These are phyloP conservation scores for Takifugu flavidus DNA, from an alignment of 2,113 vertebrate species.

Conservation along the genomic window DNA sequence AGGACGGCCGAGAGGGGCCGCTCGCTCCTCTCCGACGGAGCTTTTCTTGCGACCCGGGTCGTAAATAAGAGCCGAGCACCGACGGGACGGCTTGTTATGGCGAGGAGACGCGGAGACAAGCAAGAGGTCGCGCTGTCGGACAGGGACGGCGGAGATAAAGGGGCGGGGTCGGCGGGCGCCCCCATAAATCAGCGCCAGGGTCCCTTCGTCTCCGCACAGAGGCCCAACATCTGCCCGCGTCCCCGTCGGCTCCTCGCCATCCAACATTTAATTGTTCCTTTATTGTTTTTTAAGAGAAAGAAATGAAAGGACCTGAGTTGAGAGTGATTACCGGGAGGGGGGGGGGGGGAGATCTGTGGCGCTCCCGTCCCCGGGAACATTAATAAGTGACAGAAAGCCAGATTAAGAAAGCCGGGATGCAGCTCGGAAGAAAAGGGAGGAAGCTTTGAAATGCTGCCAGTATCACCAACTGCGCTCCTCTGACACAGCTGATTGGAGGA, in stretches of 20 bases:
- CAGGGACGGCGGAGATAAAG: conserved; percentile 54
- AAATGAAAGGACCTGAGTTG: conserved; percentile 50
- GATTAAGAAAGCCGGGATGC: conserved; percentile 69
- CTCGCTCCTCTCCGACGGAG: no score
- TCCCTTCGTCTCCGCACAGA: conserved; percentile 13
- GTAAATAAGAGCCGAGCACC: conserved; percentile 41
- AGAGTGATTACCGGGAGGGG: conserved; percentile 53
- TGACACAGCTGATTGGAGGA: conserved; percentile 76
- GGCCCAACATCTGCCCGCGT: conserved; percentile 28
- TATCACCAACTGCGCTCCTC: conserved; percentile 72
- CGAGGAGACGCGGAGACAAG: conserved; percentile 17
- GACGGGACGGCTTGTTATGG: conserved; percentile 18
- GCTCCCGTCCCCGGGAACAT: conserved; percentile 60
- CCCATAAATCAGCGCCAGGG: conserved; percentile 30
- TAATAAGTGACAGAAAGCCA: conserved; percentile 74
- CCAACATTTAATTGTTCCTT: conserved; percentile 60
- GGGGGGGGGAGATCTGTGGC: conserved; percentile 50
- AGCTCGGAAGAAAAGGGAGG: conserved; percentile 54
- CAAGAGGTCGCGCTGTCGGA: conserved; percentile 49
- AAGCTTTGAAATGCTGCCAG: conserved; percentile 77
- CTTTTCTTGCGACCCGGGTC: conserved; percentile 12
- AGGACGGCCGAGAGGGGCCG: no score
- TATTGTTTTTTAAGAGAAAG: conserved; percentile 15
- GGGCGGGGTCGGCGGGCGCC: conserved; percentile 43
- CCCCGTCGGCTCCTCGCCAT: conserved; percentile 36